Conservation (phyloP, 35 echinoderm and acorn worm genomes). For the Diadema setosum region DNA sequence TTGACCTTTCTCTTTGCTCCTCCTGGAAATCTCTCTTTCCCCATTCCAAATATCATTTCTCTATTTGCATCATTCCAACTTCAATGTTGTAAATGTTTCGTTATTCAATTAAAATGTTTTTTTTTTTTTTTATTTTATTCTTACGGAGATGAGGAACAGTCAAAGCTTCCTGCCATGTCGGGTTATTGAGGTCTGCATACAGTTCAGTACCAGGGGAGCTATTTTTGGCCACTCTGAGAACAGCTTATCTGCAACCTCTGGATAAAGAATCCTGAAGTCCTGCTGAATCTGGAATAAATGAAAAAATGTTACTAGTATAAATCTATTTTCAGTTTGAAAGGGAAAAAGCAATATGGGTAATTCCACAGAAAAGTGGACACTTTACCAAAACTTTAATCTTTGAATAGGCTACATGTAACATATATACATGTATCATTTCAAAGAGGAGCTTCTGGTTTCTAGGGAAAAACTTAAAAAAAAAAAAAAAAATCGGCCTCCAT, state of each 20-base stretch:
- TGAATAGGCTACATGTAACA: background rate
- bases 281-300: background rate
- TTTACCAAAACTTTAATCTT: background rate
- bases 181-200: background rate
- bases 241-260: background rate
- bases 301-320: background rate
- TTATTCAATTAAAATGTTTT: background rate
- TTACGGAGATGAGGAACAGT: background rate
- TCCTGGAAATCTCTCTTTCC: background rate
- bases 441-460: background rate
- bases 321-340: background rate
- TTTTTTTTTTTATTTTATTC: background rate
- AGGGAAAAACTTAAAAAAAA: background rate
- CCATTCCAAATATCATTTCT: too few relatives aligned
- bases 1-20: background rate
- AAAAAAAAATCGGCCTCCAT: background rate
- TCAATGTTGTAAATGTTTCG: background rate
- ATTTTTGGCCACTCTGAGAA: background rate
- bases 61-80: background rate
- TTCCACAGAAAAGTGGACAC: background rate
- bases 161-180: background rate
- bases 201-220: background rate
- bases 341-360: background rate
- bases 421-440: background rate
- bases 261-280: background rate